phyloP scores from a whole-genome alignment of 2,888 invertebrate genomes.

The Dilophus febrilis region DNA sequence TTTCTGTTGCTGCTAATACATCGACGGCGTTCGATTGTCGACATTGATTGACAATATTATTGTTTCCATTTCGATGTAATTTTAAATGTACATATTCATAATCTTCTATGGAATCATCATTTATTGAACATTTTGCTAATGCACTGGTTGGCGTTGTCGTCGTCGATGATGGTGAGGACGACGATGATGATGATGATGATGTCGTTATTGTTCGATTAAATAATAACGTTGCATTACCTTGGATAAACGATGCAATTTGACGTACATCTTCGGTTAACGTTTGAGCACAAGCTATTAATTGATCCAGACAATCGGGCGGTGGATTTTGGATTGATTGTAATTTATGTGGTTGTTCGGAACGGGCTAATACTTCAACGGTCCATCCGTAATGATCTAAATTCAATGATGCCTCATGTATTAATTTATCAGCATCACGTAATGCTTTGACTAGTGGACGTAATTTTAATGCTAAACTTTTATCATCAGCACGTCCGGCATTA shows the following conservation, averaged over 20 bases:
- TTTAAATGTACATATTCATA: slow-evolving; percentile 82
- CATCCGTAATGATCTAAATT: slow-evolving; percentile 61
- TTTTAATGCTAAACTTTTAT: slow-evolving; percentile 59
- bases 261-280: slow-evolving; percentile 79
- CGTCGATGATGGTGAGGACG: slow-evolving; percentile 4
- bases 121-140: slow-evolving; percentile 14
- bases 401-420: slow-evolving; percentile 60
- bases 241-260: slow-evolving; percentile 79
- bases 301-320: slow-evolving; percentile 70
- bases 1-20: slow-evolving; percentile 52
- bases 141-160: slow-evolving; percentile 21
- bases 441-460: slow-evolving; percentile 64
- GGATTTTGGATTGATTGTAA: slow-evolving; percentile 8
- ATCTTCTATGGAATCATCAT: slow-evolving; percentile 41
- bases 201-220: slow-evolving; percentile 44
- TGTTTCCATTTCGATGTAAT: slow-evolving; percentile 56
- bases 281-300: slow-evolving; percentile 71
- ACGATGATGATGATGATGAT: slow-evolving; percentile 14
- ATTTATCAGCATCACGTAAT: slow-evolving; percentile 58
- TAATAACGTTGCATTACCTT: slow-evolving; percentile 62
- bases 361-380: slow-evolving; percentile 48
- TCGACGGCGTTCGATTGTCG: slow-evolving; percentile 57
- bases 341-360: slow-evolving; percentile 26
- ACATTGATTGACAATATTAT: too few species aligned
- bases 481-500: slow-evolving; percentile 66